These are phyloP conservation scores for Crocallis elinguaria DNA, from an alignment of 2,888 invertebrate genomes.

Conservation along the genomic window DNA sequence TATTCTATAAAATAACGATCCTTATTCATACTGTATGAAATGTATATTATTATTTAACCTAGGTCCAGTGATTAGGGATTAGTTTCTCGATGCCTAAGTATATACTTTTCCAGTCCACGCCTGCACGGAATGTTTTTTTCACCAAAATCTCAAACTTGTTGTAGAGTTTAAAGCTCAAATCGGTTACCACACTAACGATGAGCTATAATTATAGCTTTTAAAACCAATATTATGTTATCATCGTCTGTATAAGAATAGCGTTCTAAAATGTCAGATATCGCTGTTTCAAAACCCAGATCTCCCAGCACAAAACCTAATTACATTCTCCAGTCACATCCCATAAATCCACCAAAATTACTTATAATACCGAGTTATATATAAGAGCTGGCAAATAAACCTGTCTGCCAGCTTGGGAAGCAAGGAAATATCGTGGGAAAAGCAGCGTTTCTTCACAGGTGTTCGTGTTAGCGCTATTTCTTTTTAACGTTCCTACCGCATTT, in stretches of 20 bases:
- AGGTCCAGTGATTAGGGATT: too few species aligned
- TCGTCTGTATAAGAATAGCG: not conserved
- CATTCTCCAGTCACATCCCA: constrained; percentile 33
- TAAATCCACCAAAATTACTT: constrained; percentile 30
- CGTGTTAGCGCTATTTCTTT: constrained; percentile 33
- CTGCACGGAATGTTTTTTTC: too few species aligned
- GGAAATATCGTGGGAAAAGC: constrained; percentile 53
- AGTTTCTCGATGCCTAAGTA: too few species aligned
- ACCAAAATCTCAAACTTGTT: too few species aligned
- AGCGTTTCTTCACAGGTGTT: constrained; percentile 48
- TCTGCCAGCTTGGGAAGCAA: constrained; percentile 42
- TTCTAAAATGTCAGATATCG: not conserved
- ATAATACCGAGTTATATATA: constrained; percentile 40
- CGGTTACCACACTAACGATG: too few species aligned
- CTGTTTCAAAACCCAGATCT: not conserved
- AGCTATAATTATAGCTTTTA: too few species aligned
- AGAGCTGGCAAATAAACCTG: constrained; percentile 44
- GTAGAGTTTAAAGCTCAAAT: too few species aligned
- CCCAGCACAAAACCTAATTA: constrained; percentile 31
- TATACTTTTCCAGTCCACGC: too few species aligned
- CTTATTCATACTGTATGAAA: too few species aligned
- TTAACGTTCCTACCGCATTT: constrained; percentile 25
- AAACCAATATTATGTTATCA: too few species aligned
- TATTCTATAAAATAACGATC: too few species aligned
- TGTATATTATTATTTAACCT: too few species aligned